Conservation (phyloP, 2,113 vertebrate genomes). For the Hyaena hyaena region DNA sequence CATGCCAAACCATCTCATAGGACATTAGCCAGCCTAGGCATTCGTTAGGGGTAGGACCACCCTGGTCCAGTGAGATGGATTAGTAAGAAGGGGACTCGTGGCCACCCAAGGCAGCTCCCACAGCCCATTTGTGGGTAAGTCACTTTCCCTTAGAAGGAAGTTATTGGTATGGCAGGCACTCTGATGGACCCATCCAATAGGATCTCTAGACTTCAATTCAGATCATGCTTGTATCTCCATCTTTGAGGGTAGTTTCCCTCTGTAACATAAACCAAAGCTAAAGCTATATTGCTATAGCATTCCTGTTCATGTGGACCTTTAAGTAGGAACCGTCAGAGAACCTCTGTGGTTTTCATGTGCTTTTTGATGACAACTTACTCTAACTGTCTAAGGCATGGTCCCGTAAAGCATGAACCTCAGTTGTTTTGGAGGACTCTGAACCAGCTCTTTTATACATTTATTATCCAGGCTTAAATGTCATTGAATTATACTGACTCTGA, state of each 20-base stretch:
- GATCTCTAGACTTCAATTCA: slow-evolving; percentile 8
- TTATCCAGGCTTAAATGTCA: slow-evolving; percentile 29
- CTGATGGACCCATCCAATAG: background rate
- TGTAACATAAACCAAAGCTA: slow-evolving; percentile 44
- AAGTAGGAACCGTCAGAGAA: background rate
- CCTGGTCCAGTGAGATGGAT: slow-evolving; percentile 58
- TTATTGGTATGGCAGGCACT: background rate
- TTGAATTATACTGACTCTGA: background rate
- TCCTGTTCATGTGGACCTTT: background rate
- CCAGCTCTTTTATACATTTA: background rate
- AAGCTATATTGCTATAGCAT: background rate
- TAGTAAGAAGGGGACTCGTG: background rate
- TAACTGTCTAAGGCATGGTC: slow-evolving; percentile 12
- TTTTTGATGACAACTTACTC: slow-evolving; percentile 51
- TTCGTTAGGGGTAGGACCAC: slow-evolving; percentile 66
- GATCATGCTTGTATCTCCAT: slow-evolving; percentile 4
- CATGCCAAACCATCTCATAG: slow-evolving; percentile 75
- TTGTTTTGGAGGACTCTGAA: background rate
- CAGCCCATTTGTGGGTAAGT: slow-evolving; percentile 54
- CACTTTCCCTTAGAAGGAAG: slow-evolving; percentile 25
- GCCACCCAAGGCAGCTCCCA: slow-evolving; percentile 31
- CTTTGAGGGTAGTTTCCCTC: slow-evolving; percentile 16
- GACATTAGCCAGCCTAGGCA: slow-evolving; percentile 57
- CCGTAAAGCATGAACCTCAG: background rate
- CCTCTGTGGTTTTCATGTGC: background rate